phyloP scores from a whole-genome alignment of 2,797 vertebrate genomes.

The Anomalospiza imberbis region DNA sequence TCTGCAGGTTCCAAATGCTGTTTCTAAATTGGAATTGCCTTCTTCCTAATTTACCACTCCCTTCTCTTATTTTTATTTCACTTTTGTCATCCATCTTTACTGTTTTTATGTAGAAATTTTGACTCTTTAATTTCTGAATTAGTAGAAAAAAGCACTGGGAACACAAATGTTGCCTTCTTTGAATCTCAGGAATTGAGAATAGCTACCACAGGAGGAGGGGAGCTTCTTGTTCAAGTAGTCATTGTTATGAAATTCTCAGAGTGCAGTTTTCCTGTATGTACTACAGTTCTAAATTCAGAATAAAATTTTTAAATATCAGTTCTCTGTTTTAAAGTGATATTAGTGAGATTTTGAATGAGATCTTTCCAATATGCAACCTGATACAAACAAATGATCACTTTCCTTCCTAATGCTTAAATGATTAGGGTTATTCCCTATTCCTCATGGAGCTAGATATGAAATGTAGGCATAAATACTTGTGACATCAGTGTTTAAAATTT shows the following conservation, averaged over 20 bases:
- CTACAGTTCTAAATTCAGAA: neutral
- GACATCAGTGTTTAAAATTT: neutral
- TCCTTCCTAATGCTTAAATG: neutral
- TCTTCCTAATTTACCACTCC: neutral
- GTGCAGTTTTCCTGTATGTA: accelerated
- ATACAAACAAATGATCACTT: neutral
- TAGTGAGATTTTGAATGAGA: neutral
- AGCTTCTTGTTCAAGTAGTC: neutral
- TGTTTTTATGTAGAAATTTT: neutral
- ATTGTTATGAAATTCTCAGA: neutral
- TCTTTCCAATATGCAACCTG: neutral
- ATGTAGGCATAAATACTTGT: neutral
- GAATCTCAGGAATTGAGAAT: neutral
- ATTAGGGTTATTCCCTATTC: neutral
- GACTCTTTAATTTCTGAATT: neutral
- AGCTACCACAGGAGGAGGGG: neutral
- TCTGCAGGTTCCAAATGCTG: neutral
- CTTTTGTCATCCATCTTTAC: neutral
- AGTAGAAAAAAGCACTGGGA: neutral
- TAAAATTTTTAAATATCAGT: neutral
- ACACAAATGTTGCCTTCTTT: neutral
- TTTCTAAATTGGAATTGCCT: neutral
- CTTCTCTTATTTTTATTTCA: neutral
- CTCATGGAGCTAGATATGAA: neutral
- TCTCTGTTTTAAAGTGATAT: neutral